phyloP scores from a whole-genome alignment of 2,888 invertebrate species.

The Gonocerus acuteangulatus region DNA sequence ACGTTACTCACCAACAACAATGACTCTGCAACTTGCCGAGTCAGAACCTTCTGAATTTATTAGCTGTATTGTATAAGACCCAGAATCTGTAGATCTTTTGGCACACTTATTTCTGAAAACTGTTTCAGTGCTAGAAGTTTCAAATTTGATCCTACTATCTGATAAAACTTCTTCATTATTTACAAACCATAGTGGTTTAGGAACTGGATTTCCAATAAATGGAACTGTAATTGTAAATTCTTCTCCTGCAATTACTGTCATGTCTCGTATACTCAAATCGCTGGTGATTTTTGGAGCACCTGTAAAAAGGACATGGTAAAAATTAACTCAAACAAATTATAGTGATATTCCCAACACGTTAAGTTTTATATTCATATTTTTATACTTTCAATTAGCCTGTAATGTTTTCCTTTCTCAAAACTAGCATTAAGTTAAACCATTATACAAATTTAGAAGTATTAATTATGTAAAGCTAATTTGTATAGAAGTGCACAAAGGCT shows the following conservation, averaged over 20 bases:
- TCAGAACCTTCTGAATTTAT: slow-evolving; percentile 87
- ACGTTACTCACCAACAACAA: slow-evolving; percentile 52
- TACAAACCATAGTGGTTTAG: slow-evolving; percentile 82
- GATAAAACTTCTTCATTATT: slow-evolving; percentile 77
- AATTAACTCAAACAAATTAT: background rate
- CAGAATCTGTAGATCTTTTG: slow-evolving; percentile 79
- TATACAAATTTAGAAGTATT: too few relatives aligned
- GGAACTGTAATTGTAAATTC: slow-evolving; percentile 94
- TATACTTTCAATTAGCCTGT: too few relatives aligned
- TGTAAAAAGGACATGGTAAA: too few relatives aligned
- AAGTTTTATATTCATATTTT: too few relatives aligned
- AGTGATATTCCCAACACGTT: background rate
- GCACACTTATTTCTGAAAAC: slow-evolving; percentile 81
- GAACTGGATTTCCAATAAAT: slow-evolving; percentile 77
- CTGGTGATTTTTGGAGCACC: slow-evolving; percentile 85
- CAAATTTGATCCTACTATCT: slow-evolving; percentile 78
- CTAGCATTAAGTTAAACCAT: too few relatives aligned
- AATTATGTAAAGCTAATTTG: too few relatives aligned
- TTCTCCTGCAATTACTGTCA: slow-evolving; percentile 91
- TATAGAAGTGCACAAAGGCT: too few relatives aligned
- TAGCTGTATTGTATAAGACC: slow-evolving; percentile 84
- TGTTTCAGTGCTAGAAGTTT: slow-evolving; percentile 70
- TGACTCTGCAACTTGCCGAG: slow-evolving; percentile 79
- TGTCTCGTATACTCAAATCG: slow-evolving; percentile 84
- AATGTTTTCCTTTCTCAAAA: too few relatives aligned